Evolutionary conservation across 2,113 vertebrate species (phyloP), one percentile per base, ranked within the genome.

Genomic region (Archilochus colubris): DNA sequence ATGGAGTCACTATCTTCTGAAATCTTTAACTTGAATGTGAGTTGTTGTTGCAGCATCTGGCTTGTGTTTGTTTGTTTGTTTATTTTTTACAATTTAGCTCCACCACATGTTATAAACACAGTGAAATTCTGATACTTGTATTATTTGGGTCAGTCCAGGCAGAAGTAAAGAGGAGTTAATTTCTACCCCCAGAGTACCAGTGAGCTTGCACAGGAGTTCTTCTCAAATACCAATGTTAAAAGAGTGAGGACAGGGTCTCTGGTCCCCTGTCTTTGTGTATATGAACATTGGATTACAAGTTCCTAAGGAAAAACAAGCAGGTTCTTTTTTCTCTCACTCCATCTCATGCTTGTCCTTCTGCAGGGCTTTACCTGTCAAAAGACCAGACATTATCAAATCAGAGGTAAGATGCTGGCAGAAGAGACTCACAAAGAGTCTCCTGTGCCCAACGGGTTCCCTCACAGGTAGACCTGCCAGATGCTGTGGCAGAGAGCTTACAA

Each of bases 391-490:
- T 48, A 62, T 9, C 82, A 70, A 30, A 59, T 63, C 18, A 74
- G 76, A 90, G 19, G 31, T 75, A 23, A 79, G 82, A 79, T 2
- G 2, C 2, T 62, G 22, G 22, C 68, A 92, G 59, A 33, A 84
- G 21, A 23, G 30, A 36, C 40, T 64, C 54, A 69, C 57, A 28
- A 33, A 69, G 21, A 69, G 21, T 13, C 69, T 86, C 57, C 46
- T 51, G 5, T 1, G 8, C 43, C 46, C 69, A 38, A 38, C 46
- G 62, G 28, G 24, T 20, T 25, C 64, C 54, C 48, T 30, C 21
- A 14, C 0, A 0, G 53, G 46, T 21, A 8, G 46, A 48, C 7
- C 46, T 48, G 1, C 21, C 43, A 36, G 86, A 24, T 17, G 24
- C 48, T 44, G 70, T 30, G 27, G 53, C 53, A 82, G 16, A 82